Percentiles rank a stretch among this genome's conserved stretches.
These are phyloP conservation scores for Galeopterus variegatus DNA, from an alignment of 2,113 vertebrate genomes.

Conservation along the genomic window DNA sequence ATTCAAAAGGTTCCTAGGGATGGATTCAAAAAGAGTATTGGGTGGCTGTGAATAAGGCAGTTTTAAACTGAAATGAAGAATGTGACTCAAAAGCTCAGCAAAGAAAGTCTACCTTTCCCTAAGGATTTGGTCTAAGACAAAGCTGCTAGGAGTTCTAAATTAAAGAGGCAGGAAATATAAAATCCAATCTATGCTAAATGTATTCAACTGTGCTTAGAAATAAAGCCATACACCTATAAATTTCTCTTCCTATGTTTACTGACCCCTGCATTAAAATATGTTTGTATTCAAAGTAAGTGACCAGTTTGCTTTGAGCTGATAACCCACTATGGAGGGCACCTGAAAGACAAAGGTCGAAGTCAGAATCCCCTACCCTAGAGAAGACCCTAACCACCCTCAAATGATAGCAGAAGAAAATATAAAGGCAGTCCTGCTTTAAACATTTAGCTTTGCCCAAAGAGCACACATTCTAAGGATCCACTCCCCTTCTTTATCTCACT, in stretches of 20 bases:
- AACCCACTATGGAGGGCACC: neutral
- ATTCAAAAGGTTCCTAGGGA: neutral
- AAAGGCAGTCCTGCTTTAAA: neutral
- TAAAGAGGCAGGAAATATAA: neutral
- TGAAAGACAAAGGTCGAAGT: neutral
- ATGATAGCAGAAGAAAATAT: neutral
- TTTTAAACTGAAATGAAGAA: constrained; percentile 37
- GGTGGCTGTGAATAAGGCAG: neutral
- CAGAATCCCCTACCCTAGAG: neutral
- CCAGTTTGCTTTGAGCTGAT: neutral
- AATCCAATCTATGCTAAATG: neutral
- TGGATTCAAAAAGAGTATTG: neutral
- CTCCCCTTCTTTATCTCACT: neutral
- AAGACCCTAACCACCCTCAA: neutral
- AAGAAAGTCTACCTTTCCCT: neutral
- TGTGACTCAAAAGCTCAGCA: constrained; percentile 23
- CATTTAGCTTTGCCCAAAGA: neutral
- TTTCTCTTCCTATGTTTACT: neutral
- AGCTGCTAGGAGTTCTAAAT: neutral
- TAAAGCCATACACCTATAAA: neutral
- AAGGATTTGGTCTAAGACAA: neutral
- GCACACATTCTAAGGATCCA: neutral
- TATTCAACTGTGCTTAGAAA: neutral
- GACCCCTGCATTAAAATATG: neutral
- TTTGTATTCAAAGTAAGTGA: constrained; percentile 19